phyloP scores from a whole-genome alignment of 2,113 vertebrate genomes.

The Boulengeromyrus knoepffleri region DNA sequence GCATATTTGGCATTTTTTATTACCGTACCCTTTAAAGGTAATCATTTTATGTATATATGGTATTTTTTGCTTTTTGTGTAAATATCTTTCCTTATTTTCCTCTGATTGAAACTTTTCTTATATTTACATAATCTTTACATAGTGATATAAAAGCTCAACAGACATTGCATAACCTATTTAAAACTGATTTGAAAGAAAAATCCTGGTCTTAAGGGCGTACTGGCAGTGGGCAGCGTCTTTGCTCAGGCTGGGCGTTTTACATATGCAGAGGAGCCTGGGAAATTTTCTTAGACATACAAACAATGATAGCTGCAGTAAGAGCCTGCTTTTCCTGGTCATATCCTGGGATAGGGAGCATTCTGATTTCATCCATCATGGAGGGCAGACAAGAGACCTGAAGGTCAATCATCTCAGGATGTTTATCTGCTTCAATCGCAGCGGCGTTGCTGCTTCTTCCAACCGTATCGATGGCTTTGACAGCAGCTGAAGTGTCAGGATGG shows the following conservation, averaged over 20 bases:
- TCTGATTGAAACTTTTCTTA: neutral
- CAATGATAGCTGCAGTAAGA: neutral
- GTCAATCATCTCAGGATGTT: too few species aligned
- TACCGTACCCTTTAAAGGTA: neutral
- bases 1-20: neutral
- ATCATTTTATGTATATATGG: neutral
- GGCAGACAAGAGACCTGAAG: neutral
- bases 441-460: neutral
- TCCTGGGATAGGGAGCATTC: neutral
- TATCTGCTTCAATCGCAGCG: neutral
- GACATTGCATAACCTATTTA: neutral
- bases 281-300: neutral
- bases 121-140: slow-evolving; percentile 8
- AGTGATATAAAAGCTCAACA: neutral
- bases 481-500: neutral
- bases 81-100: neutral
- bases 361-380: neutral
- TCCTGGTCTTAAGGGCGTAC: neutral
- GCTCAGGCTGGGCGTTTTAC: neutral
- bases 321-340: neutral
- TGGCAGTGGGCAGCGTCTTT: neutral
- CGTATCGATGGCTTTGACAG: neutral
- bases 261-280: neutral
- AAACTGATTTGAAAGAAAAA: slow-evolving; percentile 23
- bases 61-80: neutral